These are phyloP conservation scores for Lacerta bilineata DNA, from an alignment of 2,797 vertebrate species.

Conservation along the genomic window DNA sequence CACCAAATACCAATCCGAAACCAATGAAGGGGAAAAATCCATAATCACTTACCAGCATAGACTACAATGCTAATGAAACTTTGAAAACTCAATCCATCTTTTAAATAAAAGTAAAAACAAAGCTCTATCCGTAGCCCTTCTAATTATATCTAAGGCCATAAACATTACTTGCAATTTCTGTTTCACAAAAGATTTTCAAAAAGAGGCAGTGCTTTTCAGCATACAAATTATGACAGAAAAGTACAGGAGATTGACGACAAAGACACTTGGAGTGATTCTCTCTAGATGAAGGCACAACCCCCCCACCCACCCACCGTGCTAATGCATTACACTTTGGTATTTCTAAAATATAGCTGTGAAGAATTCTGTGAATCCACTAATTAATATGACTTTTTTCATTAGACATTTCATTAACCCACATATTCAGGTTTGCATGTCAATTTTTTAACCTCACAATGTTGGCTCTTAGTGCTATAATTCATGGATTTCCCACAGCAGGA, in stretches of 20 bases:
- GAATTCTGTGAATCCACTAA: slow-evolving; percentile 73
- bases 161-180: slow-evolving; percentile 49
- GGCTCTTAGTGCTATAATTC: slow-evolving; percentile 69
- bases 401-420: slow-evolving; percentile 80
- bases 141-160: slow-evolving; percentile 52
- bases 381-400: slow-evolving; percentile 66
- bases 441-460: slow-evolving; percentile 75
- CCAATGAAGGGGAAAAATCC: slow-evolving; percentile 27
- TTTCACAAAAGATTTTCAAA: slow-evolving; percentile 46
- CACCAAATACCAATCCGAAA: slow-evolving; percentile 49
- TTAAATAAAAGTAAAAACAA: slow-evolving; percentile 13
- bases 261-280: slow-evolving; percentile 51
- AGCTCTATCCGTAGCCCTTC: slow-evolving; percentile 40
- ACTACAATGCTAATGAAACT: slow-evolving; percentile 43
- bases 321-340: slow-evolving; percentile 64
- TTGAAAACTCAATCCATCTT: slow-evolving; percentile 50
- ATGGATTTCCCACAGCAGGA: slow-evolving; percentile 67
- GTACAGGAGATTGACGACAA: slow-evolving; percentile 44
- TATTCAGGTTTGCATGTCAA: slow-evolving; percentile 60
- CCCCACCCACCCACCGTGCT: slow-evolving; percentile 36
- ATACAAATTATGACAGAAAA: slow-evolving; percentile 59
- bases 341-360: slow-evolving; percentile 74
- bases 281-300: slow-evolving; percentile 41
- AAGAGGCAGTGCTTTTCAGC: slow-evolving; percentile 36
- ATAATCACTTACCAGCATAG: slow-evolving; percentile 42